A percentile compares a stretch with the other conserved stretches of the same genome.
Conservation (phyloP, 2,113 vertebrate genomes). For the Rhombomys opimus region DNA sequence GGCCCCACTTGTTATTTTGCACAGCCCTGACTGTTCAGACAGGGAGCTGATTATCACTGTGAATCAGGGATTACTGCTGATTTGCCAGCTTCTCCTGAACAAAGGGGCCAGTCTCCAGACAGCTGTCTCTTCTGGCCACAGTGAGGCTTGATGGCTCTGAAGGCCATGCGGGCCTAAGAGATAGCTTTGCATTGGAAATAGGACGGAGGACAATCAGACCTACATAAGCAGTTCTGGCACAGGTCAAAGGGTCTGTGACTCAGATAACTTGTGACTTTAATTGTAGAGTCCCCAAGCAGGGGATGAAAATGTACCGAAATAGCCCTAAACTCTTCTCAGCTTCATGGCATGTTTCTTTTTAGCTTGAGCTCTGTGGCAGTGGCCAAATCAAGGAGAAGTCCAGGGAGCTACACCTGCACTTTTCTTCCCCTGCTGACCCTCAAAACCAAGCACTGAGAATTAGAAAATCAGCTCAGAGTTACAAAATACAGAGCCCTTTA, state of each 20-base stretch:
- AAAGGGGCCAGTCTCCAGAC: constrained; percentile 69
- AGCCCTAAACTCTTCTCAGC: background rate
- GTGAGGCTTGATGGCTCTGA: constrained; percentile 21
- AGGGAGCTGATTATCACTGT: constrained; percentile 75
- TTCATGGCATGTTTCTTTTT: background rate
- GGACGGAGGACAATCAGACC: constrained; percentile 45
- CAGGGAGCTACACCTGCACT: background rate
- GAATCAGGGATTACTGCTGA: constrained; percentile 77
- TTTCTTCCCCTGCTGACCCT: constrained; percentile 29
- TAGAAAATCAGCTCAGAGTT: constrained; percentile 6
- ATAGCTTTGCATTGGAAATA: constrained; percentile 80
- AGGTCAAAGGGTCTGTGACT: constrained; percentile 33
- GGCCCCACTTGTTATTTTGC: constrained; percentile 77
- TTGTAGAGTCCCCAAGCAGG: background rate
- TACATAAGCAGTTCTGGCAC: constrained; percentile 30
- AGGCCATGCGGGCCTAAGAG: constrained; percentile 70
- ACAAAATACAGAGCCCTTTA: background rate
- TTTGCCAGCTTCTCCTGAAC: constrained; percentile 77
- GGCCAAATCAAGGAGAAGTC: background rate
- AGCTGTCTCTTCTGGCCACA: constrained; percentile 71
- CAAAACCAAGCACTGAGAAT: background rate
- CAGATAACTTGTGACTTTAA: constrained; percentile 34
- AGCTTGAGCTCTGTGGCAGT: constrained; percentile 9
- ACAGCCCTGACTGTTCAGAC: constrained; percentile 65
- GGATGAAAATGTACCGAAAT: background rate